phyloP scores from a whole-genome alignment of 2,113 vertebrate genomes.

The Sterna hirundo region DNA sequence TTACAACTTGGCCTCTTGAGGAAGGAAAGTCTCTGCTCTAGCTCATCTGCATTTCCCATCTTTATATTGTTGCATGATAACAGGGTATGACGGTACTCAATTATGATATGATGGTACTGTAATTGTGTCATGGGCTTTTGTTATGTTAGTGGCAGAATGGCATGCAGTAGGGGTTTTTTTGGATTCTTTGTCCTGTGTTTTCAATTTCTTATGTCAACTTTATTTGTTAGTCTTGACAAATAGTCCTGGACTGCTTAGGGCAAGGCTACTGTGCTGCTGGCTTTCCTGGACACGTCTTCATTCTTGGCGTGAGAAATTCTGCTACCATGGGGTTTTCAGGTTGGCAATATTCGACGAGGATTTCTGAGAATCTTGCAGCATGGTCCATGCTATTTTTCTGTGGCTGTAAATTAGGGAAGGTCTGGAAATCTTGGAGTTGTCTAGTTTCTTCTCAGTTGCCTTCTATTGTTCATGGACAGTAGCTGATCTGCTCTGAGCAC shows the following conservation, averaged over 20 bases:
- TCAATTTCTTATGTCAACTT: not conserved
- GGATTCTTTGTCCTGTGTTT: not conserved
- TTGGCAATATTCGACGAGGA: not conserved
- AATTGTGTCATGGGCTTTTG: not conserved
- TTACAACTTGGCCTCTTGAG: not conserved
- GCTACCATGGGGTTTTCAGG: not conserved
- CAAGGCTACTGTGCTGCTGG: not conserved
- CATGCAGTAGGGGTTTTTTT: not conserved
- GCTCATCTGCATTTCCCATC: not conserved
- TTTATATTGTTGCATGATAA: not conserved
- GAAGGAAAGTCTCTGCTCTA: not conserved
- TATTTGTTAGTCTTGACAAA: not conserved
- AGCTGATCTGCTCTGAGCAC: not conserved
- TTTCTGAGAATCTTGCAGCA: not conserved
- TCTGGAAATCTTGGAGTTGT: not conserved
- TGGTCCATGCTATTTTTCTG: not conserved
- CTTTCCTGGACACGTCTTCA: not conserved
- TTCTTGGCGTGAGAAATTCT: not conserved
- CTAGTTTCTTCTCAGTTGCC: not conserved
- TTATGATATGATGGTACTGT: not conserved
- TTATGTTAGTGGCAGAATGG: not conserved
- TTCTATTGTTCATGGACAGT: accelerated
- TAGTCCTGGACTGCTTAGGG: not conserved
- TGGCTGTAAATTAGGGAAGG: not conserved
- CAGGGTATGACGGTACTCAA: not conserved